These are phyloP conservation scores for Yponomeuta malinellus DNA, from an alignment of 2,888 invertebrate genomes.

Conservation along the genomic window DNA sequence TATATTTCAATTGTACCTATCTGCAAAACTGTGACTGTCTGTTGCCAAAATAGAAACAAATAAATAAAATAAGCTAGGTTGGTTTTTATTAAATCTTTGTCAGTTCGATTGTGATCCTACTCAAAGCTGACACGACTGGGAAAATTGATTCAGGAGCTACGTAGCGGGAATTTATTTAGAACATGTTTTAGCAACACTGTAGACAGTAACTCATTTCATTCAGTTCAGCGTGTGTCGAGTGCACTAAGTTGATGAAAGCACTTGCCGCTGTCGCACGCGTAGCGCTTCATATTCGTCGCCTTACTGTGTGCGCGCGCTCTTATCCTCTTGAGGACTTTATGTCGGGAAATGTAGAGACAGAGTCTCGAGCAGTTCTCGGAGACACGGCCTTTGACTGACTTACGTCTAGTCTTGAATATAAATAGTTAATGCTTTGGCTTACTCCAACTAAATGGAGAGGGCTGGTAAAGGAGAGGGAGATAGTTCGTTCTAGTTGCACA, in stretches of 20 bases:
- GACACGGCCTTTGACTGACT: not conserved
- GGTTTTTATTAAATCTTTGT: no score
- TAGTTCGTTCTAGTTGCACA: not conserved
- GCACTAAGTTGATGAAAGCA: slow-evolving; percentile 33
- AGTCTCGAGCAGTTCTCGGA: not conserved
- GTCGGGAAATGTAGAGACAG: slow-evolving; percentile 1
- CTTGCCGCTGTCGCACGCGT: slow-evolving; percentile 17
- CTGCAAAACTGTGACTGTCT: no score
- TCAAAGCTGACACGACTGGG: no score
- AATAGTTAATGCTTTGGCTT: not conserved
- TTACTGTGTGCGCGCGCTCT: not conserved
- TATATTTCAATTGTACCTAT: no score
- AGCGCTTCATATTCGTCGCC: not conserved
- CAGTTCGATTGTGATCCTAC: no score
- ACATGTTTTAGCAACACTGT: not conserved
- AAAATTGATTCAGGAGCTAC: not conserved
- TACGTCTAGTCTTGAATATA: not conserved
- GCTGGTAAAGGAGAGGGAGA: not conserved
- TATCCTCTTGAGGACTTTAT: not conserved
- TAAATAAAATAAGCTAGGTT: no score
- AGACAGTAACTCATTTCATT: not conserved
- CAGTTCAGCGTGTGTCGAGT: slow-evolving; percentile 20
- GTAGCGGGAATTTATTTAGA: not conserved
- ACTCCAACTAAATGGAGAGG: no score
- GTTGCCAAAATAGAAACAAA: no score